These are phyloP conservation scores for Erpornis zantholeuca DNA, from an alignment of 2,113 vertebrate species.

Conservation along the genomic window DNA sequence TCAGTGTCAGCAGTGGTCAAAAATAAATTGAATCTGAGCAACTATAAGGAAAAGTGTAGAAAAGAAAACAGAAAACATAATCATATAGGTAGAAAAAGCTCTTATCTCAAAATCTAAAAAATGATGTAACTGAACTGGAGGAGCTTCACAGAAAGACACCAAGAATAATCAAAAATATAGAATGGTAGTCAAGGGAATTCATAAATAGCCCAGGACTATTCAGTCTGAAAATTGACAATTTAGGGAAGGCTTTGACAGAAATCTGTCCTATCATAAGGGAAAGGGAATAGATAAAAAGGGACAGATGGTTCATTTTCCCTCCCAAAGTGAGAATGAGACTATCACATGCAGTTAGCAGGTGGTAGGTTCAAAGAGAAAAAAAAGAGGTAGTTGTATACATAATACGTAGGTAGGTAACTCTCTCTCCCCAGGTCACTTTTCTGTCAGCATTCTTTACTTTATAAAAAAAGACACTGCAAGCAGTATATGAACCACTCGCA, in stretches of 20 bases:
- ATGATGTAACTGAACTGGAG: neutral
- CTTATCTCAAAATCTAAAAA: neutral
- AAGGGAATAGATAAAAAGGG: slow-evolving; percentile 9
- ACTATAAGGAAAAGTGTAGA: neutral
- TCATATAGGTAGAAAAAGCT: neutral
- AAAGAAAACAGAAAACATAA: neutral
- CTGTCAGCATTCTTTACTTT: neutral
- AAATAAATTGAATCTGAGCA: neutral
- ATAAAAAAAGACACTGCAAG: neutral
- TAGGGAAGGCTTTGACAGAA: slow-evolving; percentile 14
- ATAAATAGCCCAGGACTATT: neutral
- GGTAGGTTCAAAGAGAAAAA: neutral
- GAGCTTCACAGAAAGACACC: neutral
- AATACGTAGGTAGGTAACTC: neutral
- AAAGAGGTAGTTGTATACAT: neutral
- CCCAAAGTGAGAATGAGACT: neutral
- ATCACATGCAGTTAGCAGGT: slow-evolving; percentile 6
- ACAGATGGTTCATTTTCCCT: slow-evolving; percentile 33
- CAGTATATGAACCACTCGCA: neutral
- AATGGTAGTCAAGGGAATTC: neutral
- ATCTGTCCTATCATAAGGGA: neutral
- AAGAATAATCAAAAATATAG: neutral
- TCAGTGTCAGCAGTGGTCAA: neutral
- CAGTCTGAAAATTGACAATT: neutral
- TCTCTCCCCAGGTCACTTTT: neutral